A percentile compares a stretch with the other conserved stretches of the same genome.
Conservation (phyloP, 2,888 invertebrate genomes). For the Netelia fuscicornis region DNA sequence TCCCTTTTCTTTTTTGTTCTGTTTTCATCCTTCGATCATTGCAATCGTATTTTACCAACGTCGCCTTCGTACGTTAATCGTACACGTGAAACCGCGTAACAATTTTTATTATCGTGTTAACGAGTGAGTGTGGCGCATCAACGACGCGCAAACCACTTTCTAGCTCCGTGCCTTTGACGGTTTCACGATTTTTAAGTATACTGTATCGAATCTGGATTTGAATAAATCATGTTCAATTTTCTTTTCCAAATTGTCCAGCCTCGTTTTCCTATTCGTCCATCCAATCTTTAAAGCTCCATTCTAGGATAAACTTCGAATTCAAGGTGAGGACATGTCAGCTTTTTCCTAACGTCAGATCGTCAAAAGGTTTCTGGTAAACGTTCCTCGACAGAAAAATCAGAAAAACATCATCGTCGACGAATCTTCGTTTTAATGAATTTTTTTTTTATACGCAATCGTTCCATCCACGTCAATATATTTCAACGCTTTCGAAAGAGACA, state of each 20-base stretch:
- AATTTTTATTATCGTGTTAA: constrained; percentile 40
- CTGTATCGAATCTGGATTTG: constrained; percentile 58
- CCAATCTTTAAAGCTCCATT: too few relatives aligned
- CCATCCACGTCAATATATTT: too few relatives aligned
- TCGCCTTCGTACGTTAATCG: constrained; percentile 23
- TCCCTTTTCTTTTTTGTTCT: constrained; percentile 1
- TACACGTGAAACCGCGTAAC: constrained; percentile 59
- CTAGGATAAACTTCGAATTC: too few relatives aligned
- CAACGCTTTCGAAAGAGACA: too few relatives aligned
- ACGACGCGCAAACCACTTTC: constrained; percentile 30
- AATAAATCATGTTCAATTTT: constrained; percentile 60
- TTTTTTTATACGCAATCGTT: too few relatives aligned
- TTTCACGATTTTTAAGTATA: constrained; percentile 60
- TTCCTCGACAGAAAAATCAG: too few relatives aligned
- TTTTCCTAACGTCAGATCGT: too few relatives aligned
- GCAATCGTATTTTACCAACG: constrained; percentile 16
- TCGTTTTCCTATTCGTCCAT: too few relatives aligned
- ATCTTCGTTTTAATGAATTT: too few relatives aligned
- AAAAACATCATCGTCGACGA: too few relatives aligned
- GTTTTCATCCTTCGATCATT: constrained; percentile 12
- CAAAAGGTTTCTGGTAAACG: too few relatives aligned
- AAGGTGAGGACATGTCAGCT: too few relatives aligned
- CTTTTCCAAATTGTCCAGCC: not conserved
- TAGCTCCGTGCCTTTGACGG: constrained; percentile 65
- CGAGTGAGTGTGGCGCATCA: constrained; percentile 29